phyloP scores from a whole-genome alignment of 1,140 invertebrate species.

The Holotrichia oblita region DNA sequence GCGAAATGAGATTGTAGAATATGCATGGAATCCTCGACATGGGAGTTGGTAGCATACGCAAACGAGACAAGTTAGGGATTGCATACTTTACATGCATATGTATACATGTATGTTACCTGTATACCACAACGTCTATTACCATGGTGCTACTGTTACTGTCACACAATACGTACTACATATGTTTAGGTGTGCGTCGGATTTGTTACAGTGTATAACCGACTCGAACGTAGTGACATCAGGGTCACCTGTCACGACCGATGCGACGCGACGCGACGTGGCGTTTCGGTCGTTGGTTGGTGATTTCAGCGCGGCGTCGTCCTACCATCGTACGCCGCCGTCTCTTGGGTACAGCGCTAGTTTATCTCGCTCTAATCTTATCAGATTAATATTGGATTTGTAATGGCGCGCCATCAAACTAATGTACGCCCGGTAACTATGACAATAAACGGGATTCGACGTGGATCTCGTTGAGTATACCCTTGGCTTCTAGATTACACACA shows the following conservation, averaged over 20 bases:
- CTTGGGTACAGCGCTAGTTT: background rate
- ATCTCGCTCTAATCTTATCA: constrained; percentile 40
- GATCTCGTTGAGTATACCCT: background rate
- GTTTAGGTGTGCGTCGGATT: too few relatives aligned
- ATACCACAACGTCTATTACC: background rate
- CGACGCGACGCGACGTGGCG: background rate
- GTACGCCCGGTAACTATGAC: constrained; percentile 27
- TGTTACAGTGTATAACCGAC: too few relatives aligned
- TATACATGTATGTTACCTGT: background rate
- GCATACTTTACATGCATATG: constrained; percentile 24
- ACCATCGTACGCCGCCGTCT: background rate
- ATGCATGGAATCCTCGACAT: constrained; percentile 44
- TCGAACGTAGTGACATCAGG: background rate
- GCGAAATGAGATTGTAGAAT: constrained; percentile 47
- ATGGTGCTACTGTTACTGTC: background rate
- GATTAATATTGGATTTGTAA: constrained; percentile 44
- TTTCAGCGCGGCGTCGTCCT: too few relatives aligned
- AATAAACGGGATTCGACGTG: constrained; percentile 36
- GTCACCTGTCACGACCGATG: background rate
- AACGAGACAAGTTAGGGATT: background rate
- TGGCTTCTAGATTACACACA: too few relatives aligned
- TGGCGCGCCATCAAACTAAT: constrained; percentile 40
- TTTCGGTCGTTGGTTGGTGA: background rate
- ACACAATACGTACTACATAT: too few relatives aligned
- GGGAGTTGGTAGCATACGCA: background rate